Evolutionary conservation across 2,888 invertebrate species (phyloP), one percentile per base, ranked within the genome.

Genomic region (Kuschelorhynchus macadamiae): DNA sequence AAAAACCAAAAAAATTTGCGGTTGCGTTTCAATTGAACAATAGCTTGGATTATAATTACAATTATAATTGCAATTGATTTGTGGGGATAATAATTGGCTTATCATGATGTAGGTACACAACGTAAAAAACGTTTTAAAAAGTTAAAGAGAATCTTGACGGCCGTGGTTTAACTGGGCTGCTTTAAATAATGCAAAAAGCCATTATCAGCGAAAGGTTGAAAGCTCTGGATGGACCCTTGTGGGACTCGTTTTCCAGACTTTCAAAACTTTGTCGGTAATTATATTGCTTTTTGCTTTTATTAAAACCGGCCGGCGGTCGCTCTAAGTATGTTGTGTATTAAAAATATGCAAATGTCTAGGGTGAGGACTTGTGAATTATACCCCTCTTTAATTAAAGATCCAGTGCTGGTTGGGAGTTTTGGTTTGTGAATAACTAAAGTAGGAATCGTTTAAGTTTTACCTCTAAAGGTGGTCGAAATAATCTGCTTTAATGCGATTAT

Each of bases 321-420:
- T 20, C 46, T 70, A 66, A 66, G 70, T 66, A 66, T 70, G 70
- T 65, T 66, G 66, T 66, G 61, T 70, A 70, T 70, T 70, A 70
- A 70, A 70, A 70, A 66, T 70, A 70, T 70, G 70, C 70, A 70
- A 70, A 70, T 70, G 50, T 16, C 44, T 46, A 46, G 62, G 70
- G 63, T 62, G 66, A 66, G 70, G 66, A 66, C 66, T 64, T 60
- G 69, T 42, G 69, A 69, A 69, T 69, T 64, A 63, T 63, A 59
- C 63, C 68, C 61, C 50, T 41, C 52, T 68, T 67, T 68, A 68
- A 68, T 68, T 68, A 68, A 68, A 44, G 39, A 44, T 18, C 20
- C 39, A 16, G 41, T 44, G 18, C 39, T 42, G 46, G 21, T 32
- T 64, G 32, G 46, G 30, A 8, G 60, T 42, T 66, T 59, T 60